A percentile compares a stretch with the other conserved stretches of the same genome.
Conservation (phyloP, 2,113 vertebrate genomes). For the Pluvialis apricaria region DNA sequence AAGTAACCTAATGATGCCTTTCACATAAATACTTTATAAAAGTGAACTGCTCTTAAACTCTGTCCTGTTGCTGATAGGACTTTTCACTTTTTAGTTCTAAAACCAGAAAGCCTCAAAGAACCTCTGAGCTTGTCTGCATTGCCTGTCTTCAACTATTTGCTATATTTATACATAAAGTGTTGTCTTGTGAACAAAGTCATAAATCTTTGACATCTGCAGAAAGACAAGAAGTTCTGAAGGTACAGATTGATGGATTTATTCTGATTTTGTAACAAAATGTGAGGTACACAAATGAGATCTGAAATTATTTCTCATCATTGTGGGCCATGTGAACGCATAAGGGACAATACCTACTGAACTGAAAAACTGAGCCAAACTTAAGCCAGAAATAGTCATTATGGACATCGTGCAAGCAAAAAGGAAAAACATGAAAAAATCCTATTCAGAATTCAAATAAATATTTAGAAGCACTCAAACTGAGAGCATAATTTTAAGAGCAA, state of each 20-base stretch:
- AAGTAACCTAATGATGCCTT: neutral
- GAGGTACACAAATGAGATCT: neutral
- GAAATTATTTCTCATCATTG: neutral
- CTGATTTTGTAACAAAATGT: neutral
- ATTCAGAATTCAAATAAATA: neutral
- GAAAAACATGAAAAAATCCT: neutral
- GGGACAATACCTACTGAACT: neutral
- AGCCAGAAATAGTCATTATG: neutral
- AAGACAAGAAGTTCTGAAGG: neutral
- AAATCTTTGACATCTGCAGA: neutral
- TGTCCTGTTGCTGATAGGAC: neutral
- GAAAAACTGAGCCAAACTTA: neutral
- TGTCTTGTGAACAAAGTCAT: neutral
- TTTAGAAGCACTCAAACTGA: neutral
- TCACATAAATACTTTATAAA: neutral
- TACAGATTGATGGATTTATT: neutral
- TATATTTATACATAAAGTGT: neutral
- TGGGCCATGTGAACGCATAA: neutral
- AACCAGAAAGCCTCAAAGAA: neutral
- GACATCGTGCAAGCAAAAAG: neutral
- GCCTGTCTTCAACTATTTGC: neutral
- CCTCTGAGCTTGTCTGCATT: neutral
- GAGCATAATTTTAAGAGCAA: neutral
- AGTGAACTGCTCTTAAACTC: neutral
- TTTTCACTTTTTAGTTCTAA: neutral